Evolutionary conservation across 2,797 vertebrate species (phyloP), one percentile per base, ranked within the genome.

Genomic region (Bradypus variegatus): DNA sequence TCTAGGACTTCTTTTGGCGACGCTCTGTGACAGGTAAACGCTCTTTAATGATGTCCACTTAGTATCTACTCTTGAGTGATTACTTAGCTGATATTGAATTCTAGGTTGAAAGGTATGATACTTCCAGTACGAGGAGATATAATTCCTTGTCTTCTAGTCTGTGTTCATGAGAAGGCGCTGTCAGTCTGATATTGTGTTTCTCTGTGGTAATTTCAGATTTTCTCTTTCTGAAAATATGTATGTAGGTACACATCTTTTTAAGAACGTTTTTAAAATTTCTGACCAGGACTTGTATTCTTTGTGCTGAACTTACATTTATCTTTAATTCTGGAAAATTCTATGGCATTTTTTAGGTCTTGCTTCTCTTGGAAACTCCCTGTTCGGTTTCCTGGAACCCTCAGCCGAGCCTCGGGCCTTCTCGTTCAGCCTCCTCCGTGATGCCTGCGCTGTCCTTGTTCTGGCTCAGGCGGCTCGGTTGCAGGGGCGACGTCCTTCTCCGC

Each of bases 311-410:
- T 5, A 2, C 0, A 6, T 8, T 2, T 7, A 19, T 62, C 55
- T 50, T 80, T 29, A 27, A 58, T 36, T 36, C 19, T 41, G 36
- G 77, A 33, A 50, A 19, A 31, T 33, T 31, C 73, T 11, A 10
- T 8, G 9, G 29, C 45, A 3, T 19, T 11, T 31, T 9, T 11
- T 10, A 19, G 29, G 73, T 19, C 15, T 50, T 18, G 29, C 45
- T 48, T 19, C 41, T 31, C 41, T 73, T 15, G 41, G 38, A 41
- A 45, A 27, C 38, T 27, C 38, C 45, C 73, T 33, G 73, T 48
- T 21, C 45, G 0, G 64, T 5, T 41, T 23, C 27, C 5, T 2
- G 67, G 67, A 27, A 6, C 23, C 4, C 13, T 38, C 1, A 0
- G 31, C 8, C 55, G 7, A 10, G 19, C n/a, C 8, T 6, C 3